Evolutionary conservation across 2,888 invertebrate species (phyloP).

Genomic region (Dorcus parallelipipedus): DNA sequence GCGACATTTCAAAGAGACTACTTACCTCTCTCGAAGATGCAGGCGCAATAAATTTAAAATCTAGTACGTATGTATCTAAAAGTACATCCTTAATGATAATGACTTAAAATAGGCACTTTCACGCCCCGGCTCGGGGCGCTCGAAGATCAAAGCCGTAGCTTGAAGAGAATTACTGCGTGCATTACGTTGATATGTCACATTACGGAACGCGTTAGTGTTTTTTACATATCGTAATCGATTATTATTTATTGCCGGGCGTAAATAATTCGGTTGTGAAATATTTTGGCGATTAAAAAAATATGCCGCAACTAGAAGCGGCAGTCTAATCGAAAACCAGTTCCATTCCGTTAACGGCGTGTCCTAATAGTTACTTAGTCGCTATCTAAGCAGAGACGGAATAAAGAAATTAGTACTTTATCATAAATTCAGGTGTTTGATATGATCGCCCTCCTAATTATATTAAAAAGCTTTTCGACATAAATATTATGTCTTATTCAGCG

Average conservation of each 20-base stretch:
- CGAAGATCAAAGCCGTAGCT: conserved; percentile 10
- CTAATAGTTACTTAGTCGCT: background rate
- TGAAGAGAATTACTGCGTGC: conserved; percentile 10
- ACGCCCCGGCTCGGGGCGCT: conserved; percentile 2
- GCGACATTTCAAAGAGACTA: background rate
- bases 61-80: background rate
- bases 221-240: too few species aligned
- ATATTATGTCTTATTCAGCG: conserved; percentile 10
- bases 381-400: conserved; percentile 7
- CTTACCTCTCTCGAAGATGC: background rate
- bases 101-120: background rate
- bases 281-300: too few species aligned
- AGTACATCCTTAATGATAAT: background rate
- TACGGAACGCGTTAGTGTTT: too few species aligned
- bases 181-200: conserved; percentile 2
- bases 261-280: too few species aligned
- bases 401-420: conserved; percentile 15
- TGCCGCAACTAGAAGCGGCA: too few species aligned
- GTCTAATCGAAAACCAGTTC: too few species aligned
- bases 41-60: background rate
- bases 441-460: conserved; percentile 14
- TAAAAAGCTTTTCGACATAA: conserved; percentile 18
- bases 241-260: too few species aligned
- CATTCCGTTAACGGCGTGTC: too few species aligned
- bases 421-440: conserved; percentile 11